Percentiles rank a stretch among this genome's conserved stretches.
These are phyloP conservation scores for Rutpela maculata DNA, from an alignment of 2,888 invertebrate genomes.

Conservation along the genomic window DNA sequence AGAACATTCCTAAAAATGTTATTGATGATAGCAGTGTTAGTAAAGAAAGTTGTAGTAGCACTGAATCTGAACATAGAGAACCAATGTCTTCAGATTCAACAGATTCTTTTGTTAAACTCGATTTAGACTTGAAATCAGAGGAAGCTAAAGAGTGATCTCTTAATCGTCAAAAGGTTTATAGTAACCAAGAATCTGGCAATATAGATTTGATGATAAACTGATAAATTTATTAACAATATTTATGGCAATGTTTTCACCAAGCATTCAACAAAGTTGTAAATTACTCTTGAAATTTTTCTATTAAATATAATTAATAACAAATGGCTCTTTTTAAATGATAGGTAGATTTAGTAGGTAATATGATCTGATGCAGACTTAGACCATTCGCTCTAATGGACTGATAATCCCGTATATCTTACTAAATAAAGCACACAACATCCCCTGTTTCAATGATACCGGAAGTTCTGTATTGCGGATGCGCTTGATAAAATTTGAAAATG, in stretches of 20 bases:
- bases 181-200: neutral
- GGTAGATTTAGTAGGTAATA: no score
- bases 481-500: no score
- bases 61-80: conserved; percentile 50
- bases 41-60: conserved; percentile 38
- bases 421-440: no score
- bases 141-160: conserved; percentile 54
- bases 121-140: conserved; percentile 60
- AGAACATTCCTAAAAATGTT: conserved; percentile 53
- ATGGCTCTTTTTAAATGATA: no score
- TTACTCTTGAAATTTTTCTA: no score
- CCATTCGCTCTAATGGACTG: no score
- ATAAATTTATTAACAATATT: neutral
- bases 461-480: no score
- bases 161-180: neutral
- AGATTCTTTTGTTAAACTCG: conserved; percentile 67
- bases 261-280: no score
- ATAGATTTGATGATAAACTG: neutral
- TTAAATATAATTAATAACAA: no score
- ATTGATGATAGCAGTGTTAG: conserved; percentile 33
- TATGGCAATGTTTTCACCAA: neutral
- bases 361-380: no score
- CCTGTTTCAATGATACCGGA: no score
- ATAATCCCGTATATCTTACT: no score
- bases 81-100: conserved; percentile 65